These are phyloP conservation scores for Tokudaia tokunoshimensis DNA, from an alignment of 2,797 vertebrate species.

Conservation along the genomic window DNA sequence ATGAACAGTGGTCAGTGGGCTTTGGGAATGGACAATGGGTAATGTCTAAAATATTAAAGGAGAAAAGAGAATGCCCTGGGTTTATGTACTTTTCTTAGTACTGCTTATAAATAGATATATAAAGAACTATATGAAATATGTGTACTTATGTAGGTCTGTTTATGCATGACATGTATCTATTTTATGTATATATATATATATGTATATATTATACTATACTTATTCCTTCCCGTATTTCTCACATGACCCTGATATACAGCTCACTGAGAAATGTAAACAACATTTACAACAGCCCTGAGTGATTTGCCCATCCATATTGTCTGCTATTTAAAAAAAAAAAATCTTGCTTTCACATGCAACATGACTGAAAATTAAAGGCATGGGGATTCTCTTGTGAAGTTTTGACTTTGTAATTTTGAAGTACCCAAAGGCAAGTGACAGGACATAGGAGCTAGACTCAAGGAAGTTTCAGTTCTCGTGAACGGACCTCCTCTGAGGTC, in stretches of 20 bases:
- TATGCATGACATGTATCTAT: neutral
- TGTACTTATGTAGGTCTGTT: neutral
- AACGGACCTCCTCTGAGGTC: conserved; percentile 51
- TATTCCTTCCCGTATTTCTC: neutral
- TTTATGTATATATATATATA: neutral
- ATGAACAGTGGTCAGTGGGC: neutral
- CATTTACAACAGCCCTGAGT: conserved; percentile 30
- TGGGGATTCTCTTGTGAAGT: conserved; percentile 21
- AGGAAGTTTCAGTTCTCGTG: conserved; percentile 65
- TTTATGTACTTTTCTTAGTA: neutral
- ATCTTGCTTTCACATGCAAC: conserved; percentile 6
- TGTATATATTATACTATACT: neutral
- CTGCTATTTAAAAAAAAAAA: conserved; percentile 19
- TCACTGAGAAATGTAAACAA: conserved; percentile 41
- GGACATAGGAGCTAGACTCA: conserved; percentile 13
- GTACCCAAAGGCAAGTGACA: conserved; percentile 54
- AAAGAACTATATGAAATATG: neutral
- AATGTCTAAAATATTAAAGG: conserved; percentile 55
- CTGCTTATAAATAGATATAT: neutral
- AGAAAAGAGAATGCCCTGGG: neutral
- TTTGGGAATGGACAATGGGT: neutral
- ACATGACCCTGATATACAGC: neutral
- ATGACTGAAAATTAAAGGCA: conserved; percentile 28
- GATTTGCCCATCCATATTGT: neutral
- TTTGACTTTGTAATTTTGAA: conserved; percentile 68